phyloP scores from a whole-genome alignment of 2,888 invertebrate genomes.

The Dryobotodes eremita region DNA sequence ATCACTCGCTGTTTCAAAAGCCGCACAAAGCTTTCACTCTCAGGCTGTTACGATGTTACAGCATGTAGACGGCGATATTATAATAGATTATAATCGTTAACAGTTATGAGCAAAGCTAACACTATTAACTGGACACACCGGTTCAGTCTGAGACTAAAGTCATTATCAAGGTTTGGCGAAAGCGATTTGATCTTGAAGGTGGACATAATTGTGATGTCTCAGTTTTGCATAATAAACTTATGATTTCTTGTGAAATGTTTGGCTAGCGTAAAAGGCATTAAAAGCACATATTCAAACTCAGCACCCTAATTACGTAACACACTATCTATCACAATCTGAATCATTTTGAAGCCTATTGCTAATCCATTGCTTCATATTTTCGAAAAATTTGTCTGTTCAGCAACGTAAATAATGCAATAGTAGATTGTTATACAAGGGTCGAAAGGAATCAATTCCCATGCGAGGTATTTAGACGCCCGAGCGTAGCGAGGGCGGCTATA shows the following conservation, averaged over 20 bases:
- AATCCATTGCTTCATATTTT: no score
- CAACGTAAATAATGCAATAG: no score
- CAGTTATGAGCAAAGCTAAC: slow-evolving; percentile 32
- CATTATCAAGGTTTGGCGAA: slow-evolving; percentile 58
- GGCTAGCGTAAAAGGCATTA: no score
- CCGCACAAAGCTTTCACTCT: slow-evolving; percentile 51
- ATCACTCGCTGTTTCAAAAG: slow-evolving; percentile 20
- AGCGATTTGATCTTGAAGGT: slow-evolving; percentile 34
- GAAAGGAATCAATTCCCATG: no score
- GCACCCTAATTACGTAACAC: no score
- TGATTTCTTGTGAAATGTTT: background rate
- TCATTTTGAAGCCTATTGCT: no score
- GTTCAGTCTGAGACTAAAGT: slow-evolving; percentile 34
- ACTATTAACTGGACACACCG: slow-evolving; percentile 30
- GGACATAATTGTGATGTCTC: slow-evolving; percentile 14
- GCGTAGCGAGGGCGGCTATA: no score
- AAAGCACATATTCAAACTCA: no score
- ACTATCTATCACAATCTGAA: no score
- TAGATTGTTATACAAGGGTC: no score
- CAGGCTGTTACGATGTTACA: slow-evolving; percentile 39
- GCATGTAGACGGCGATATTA: background rate
- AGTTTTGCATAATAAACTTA: background rate
- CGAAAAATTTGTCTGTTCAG: no score
- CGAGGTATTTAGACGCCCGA: no score
- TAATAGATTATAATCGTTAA: slow-evolving; percentile 41